Base-by-base conservation (phyloP, 2,888 invertebrate genomes). In the Drosophila tripunctata region DNA sequence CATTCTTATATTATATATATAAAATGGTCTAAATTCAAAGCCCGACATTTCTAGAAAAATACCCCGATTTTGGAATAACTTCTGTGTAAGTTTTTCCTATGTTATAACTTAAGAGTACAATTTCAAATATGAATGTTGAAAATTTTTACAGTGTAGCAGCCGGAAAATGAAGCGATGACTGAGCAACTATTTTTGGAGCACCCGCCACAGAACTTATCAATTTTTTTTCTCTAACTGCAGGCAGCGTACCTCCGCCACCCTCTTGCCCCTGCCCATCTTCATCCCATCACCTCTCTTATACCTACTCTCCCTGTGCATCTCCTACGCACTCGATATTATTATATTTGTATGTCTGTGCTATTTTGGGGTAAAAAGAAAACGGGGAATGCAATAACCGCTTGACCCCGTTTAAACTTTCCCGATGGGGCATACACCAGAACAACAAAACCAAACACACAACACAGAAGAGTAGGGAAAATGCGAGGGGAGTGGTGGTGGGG, bases 391-490 rank as follows among this genome's bases (percentile, higher is more conserved):
- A n/a, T n/a, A n/a, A 86, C 69, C 81, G 81, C 80, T 86, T 87
- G 81, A 88, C 81, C 81, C 87, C 88, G 83, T 86, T 82, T 82
- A 82, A 83, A 86, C 86, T 67, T 66, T 50, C 44, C 58, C 66
- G 57, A 66, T 60, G 57, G 24, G 40, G 56, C 57, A 44, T 21
- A 51, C 51, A 51, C 19, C 30, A 17, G 21, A 35, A 27, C 8
- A 7, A 41, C 21, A 24, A 30, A n/a, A n/a, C n/a, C n/a, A n/a
- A n/a, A n/a, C n/a, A n/a, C n/a, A n/a, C n/a, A n/a, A n/a, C n/a
- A 21, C 30, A 14, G n/a, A 22, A 4, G 21, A 22, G 41, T 1
- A 12, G 12, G 38, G 3, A 7, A 15, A 30, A 5, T 8, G 19
- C 3, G 12, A 5, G 4, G 4, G 8, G 8, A n/a, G n/a, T 5